Base-by-base conservation (phyloP, 2,888 invertebrate species). In the Polietes domitor region DNA sequence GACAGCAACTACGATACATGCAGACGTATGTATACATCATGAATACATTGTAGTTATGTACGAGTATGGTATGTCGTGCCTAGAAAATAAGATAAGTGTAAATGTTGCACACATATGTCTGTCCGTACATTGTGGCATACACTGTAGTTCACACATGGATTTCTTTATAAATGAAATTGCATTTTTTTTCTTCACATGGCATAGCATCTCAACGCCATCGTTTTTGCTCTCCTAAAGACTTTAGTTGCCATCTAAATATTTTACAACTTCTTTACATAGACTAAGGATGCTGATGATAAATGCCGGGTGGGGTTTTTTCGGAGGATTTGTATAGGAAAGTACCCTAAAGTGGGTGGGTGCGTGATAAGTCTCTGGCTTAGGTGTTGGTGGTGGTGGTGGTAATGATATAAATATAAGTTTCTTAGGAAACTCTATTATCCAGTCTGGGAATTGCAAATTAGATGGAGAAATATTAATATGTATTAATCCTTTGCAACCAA, bases 201-300 rank as follows among this genome's bases (percentile, higher is more conserved):
- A 55, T 32, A 6, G 32, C 32, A 32, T 4, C 32, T 32, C 32
- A 32, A 32, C 32, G 9, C 9, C 9, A 21, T 21, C 6, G 21
- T 55, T 21, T 55, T 55, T 5, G 55, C 7, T 50, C 50, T 55
- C 12, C 55, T 55, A 55, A 55, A 55, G 55, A 55, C 55, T 55
- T 55, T 21, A 55, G 55, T 55, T 55, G 55, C 55, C 55, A 55
- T 55, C 55, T 55, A 55, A 55, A 55, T 55, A 21, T 55, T 53
- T 53, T 53, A 17, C 17, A 17, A 53, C 17, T 53, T 53, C 50
- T 53, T 53, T 53, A 6, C 50, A 53, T 32, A 9, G 32, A 9
- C 32, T 9, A 32, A 32, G 5, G 32, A 32, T 32, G 32, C 32
- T 32, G 32, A 9, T 32, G 32, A 32, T 32, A 32, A 32, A 32